phyloP scores from a whole-genome alignment of 2,888 invertebrate species.

The Melanophora roralis region DNA sequence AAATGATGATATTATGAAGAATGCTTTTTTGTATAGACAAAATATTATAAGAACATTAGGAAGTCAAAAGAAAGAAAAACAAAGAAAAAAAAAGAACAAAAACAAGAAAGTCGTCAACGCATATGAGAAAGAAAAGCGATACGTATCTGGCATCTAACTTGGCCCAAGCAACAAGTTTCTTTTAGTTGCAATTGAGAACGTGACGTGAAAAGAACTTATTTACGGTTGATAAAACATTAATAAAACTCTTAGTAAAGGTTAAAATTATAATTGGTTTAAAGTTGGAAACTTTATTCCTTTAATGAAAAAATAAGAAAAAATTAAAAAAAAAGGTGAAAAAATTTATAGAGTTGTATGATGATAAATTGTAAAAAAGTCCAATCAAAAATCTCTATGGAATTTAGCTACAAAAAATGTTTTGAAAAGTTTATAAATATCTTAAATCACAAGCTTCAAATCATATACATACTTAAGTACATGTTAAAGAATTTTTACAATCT shows the following conservation, averaged over 20 bases:
- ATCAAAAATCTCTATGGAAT: not conserved
- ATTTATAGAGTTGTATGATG: too few relatives aligned
- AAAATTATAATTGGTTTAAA: not conserved
- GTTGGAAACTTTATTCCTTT: too few relatives aligned
- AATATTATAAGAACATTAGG: constrained; percentile 38
- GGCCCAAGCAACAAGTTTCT: constrained; percentile 48
- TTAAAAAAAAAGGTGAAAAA: not conserved
- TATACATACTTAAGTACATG: not conserved
- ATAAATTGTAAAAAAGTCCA: not conserved
- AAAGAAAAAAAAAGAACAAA: constrained; percentile 9
- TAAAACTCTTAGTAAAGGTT: constrained; percentile 1
- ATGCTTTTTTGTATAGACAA: too few relatives aligned
- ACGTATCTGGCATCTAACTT: constrained; percentile 42
- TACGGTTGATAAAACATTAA: constrained; percentile 47
- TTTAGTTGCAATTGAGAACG: constrained; percentile 59
- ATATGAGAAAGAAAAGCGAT: constrained; percentile 26
- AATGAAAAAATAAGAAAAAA: not conserved
- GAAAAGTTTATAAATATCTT: not conserved
- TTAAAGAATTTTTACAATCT: not conserved
- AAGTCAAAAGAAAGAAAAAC: not conserved
- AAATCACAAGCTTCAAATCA: not conserved
- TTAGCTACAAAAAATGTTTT: not conserved
- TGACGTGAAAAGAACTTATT: constrained; percentile 52
- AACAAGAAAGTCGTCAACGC: constrained; percentile 52
- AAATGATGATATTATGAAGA: constrained; percentile 36